Conservation (phyloP, 1,140 invertebrate species). For the Halesus radiatus region DNA sequence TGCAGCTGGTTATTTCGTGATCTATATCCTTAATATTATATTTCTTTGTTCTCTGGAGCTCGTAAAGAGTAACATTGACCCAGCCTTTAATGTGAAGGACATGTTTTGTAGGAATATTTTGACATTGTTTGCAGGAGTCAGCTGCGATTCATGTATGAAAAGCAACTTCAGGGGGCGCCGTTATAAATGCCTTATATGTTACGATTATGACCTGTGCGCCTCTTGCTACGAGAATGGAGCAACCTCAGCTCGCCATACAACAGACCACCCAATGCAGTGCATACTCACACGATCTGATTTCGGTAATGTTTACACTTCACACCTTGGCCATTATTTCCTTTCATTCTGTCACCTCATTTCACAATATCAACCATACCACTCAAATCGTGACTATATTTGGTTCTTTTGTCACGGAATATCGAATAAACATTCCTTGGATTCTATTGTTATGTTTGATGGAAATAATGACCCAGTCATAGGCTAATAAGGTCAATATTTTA, state of each 20-base stretch:
- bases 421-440: too few species aligned
- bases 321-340: too few species aligned
- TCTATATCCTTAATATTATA: conserved; percentile 1
- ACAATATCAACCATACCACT: too few species aligned
- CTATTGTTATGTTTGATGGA: too few species aligned
- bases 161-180: conserved; percentile 96
- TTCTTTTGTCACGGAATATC: too few species aligned
- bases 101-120: conserved; percentile 43
- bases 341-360: too few species aligned
- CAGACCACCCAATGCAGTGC: conserved; percentile 98
- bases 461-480: too few species aligned
- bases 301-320: conserved; percentile 71
- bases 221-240: conserved; percentile 95
- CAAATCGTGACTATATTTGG: too few species aligned
- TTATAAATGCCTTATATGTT: conserved; percentile 98
- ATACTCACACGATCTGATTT: conserved; percentile 97
- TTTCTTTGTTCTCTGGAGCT: conserved; percentile 12
- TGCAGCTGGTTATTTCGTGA: conserved; percentile 2
- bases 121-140: conserved; percentile 82
- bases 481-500: too few species aligned
- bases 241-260: conserved; percentile 91
- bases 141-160: conserved; percentile 99
- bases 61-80: conserved; percentile 18
- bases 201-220: conserved; percentile 98
- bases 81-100: conserved; percentile 26